Evolutionary conservation across 2,113 vertebrate genomes (phyloP), one percentile per base, ranked within the genome.

Genomic region (Hemibates koningsi): DNA sequence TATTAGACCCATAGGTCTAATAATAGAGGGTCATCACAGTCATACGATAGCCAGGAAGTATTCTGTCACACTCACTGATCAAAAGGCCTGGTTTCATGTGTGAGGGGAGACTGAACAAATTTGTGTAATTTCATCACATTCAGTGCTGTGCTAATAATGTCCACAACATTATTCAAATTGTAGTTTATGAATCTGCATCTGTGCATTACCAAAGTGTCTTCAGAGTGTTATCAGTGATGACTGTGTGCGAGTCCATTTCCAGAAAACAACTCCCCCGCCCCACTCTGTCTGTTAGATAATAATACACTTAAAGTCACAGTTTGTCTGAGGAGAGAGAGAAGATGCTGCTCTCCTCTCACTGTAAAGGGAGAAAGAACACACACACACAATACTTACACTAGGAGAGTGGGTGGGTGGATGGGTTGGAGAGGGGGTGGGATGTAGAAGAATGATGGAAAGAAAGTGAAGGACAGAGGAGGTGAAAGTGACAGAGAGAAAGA

Each of bases 41-140:
- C 52, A 94, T 84, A 87, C 52, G 91, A 94, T 91, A 93, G 43
- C 81, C 95, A 94, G 95, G 95, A 95, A 95, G 92, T 95, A 94
- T 94, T 81, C 4, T 90, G 59, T 93, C 85, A 79, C 57, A 54
- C 59, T 61, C 36, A 14, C 61, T 82, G 71, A 73, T 91, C 84
- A 88, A 90, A 84, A 88, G 84, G n/a, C 50, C 79, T 43, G 85
- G 89, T 88, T 90, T 92, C 92, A 93, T 84, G 43, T 89, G 71
- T 85, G 81, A 82, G 80, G 71, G 43, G 52, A 90, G 86, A 92
- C 84, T 85, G 81, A 90, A 57, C 63, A 38, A 84, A 66, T 86
- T 91, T 84, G 41, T 76, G 41, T 84, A 38, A 88, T 91, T 93
- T 88, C 92, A 68, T 83, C 56, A 59, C 38, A 17, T 81, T 88